A percentile compares a stretch with the other conserved stretches of the same genome.
phyloP scores from a whole-genome alignment of 2,797 vertebrate genomes.

The Coranthus polyacanthus region DNA sequence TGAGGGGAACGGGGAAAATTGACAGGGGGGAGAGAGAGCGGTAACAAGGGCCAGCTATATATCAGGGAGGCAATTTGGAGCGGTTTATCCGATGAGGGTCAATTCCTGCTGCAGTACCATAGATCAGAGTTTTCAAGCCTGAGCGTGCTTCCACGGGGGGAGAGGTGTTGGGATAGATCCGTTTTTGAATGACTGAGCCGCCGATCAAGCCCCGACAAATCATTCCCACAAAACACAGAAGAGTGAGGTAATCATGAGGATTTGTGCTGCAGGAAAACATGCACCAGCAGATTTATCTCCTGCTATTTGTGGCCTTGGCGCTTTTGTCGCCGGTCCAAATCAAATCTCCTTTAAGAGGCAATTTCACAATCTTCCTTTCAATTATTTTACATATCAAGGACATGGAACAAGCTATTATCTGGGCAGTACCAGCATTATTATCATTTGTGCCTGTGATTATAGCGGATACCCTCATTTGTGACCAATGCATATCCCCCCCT shows the following conservation, averaged over 20 bases:
- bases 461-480: conserved; percentile 61
- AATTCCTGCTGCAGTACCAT: conserved; percentile 80
- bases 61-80: conserved; percentile 87
- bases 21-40: conserved; percentile 70
- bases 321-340: conserved; percentile 60
- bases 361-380: conserved; percentile 62
- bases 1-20: conserved; percentile 82
- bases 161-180: conserved; percentile 68
- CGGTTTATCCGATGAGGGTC: conserved; percentile 86
- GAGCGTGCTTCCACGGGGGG: conserved; percentile 57
- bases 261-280: conserved; percentile 73
- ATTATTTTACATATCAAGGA: conserved; percentile 70
- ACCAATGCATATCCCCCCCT: conserved; percentile 39
- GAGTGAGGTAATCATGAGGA: conserved; percentile 74
- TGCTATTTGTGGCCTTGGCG: conserved; percentile 62
- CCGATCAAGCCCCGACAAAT: conserved; percentile 75
- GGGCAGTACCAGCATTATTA: conserved; percentile 57
- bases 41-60: conserved; percentile 85
- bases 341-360: conserved; percentile 65
- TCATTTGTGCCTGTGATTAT: conserved; percentile 61
- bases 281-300: conserved; percentile 74
- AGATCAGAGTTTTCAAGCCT: conserved; percentile 82
- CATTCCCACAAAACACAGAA: conserved; percentile 71
- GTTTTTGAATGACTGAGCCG: conserved; percentile 73
- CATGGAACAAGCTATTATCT: conserved; percentile 61